A percentile compares a stretch with the other conserved stretches of the same genome.
These are phyloP conservation scores for Syrmaticus mikado DNA, from an alignment of 2,113 vertebrate genomes.

Conservation along the genomic window DNA sequence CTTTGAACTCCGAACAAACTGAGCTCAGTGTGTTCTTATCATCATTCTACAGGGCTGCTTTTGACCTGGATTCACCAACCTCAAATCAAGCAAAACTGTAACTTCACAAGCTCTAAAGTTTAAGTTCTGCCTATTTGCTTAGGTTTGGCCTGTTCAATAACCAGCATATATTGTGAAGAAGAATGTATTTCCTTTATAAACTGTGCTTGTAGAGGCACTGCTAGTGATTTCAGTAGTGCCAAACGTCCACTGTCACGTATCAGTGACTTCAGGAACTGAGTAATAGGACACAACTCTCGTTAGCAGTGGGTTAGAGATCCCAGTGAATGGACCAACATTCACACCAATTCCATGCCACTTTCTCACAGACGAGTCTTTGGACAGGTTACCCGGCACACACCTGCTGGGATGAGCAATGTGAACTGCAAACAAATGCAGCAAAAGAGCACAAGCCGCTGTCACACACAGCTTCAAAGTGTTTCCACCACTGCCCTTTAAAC, in stretches of 20 bases:
- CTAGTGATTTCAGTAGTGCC: neutral
- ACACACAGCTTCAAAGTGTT: neutral
- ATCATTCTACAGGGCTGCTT: neutral
- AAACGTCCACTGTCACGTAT: accelerated
- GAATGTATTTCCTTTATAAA: neutral
- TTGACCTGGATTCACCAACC: neutral
- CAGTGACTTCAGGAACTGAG: neutral
- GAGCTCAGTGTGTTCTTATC: neutral
- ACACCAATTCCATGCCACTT: neutral
- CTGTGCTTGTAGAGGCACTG: neutral
- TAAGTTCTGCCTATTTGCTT: neutral
- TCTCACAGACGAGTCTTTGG: neutral
- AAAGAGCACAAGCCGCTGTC: neutral
- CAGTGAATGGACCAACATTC: neutral
- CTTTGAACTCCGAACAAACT: neutral
- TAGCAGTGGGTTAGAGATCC: neutral
- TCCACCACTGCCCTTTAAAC: neutral
- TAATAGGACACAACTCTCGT: neutral
- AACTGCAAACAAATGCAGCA: neutral
- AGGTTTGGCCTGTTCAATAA: neutral
- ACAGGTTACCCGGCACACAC: neutral
- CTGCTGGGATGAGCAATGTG: accelerated
- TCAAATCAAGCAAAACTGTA: neutral
- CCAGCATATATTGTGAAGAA: neutral
- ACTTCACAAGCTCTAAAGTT: neutral